These are phyloP conservation scores for Eupelmus urozonus DNA, from an alignment of 2,888 invertebrate genomes.

Conservation along the genomic window DNA sequence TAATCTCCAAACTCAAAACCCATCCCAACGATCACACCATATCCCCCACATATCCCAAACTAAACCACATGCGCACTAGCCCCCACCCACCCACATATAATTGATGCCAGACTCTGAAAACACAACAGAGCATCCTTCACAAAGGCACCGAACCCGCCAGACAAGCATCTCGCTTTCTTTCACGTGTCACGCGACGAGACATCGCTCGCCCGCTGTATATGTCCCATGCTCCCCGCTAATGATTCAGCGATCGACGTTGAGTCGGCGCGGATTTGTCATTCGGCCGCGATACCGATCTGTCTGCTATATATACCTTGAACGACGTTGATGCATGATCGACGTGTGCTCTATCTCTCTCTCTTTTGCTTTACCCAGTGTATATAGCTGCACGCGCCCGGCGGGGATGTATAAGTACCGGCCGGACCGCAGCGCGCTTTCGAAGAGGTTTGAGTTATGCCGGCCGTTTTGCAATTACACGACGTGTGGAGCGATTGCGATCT, in stretches of 20 bases:
- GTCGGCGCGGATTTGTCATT: constrained; percentile 21
- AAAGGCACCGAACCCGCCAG: background rate
- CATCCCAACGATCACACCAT: no score
- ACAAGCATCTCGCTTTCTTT: background rate
- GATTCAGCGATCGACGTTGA: constrained; percentile 41
- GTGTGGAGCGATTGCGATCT: background rate
- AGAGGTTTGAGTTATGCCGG: background rate
- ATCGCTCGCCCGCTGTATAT: no score
- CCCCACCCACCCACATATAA: background rate
- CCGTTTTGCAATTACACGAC: constrained; percentile 32
- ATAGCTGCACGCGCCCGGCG: no score
- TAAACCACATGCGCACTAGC: no score
- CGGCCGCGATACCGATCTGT: constrained; percentile 41
- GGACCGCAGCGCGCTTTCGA: no score
- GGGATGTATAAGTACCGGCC: no score
- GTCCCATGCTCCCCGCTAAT: constrained; percentile 41
- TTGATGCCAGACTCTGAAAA: background rate
- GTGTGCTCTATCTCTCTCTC: no score
- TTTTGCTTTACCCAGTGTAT: no score
- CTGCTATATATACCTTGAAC: no score
- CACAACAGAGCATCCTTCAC: background rate
- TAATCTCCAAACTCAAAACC: no score
- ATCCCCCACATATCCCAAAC: no score
- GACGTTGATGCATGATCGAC: constrained; percentile 51
- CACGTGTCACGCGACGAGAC: background rate